Conservation (phyloP, 2,888 invertebrate genomes). For the Eupithecia dodoneata region DNA sequence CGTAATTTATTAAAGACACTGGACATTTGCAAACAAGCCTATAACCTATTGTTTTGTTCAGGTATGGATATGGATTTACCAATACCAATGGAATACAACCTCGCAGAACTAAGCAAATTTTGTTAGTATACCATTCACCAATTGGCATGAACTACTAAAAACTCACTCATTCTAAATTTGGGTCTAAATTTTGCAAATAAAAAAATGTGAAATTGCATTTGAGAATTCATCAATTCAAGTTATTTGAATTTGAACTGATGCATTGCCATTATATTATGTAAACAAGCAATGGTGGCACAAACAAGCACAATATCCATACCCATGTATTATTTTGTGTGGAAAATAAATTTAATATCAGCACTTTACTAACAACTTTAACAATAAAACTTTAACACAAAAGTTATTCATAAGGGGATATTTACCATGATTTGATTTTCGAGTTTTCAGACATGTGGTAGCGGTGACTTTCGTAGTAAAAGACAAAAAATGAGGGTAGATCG, state of each 20-base stretch:
- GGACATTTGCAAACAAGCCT: background rate
- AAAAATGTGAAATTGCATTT: background rate
- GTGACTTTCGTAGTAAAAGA: too few species aligned
- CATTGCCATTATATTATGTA: background rate
- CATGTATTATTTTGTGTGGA: background rate
- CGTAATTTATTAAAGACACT: background rate
- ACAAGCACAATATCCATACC: background rate
- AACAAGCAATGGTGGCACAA: background rate
- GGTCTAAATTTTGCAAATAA: background rate
- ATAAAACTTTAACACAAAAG: background rate
- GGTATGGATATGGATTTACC: slow-evolving; percentile 76
- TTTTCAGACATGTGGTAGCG: too few species aligned
- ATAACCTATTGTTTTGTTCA: slow-evolving; percentile 49
- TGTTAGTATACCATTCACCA: slow-evolving; percentile 70
- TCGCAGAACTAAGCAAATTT: slow-evolving; percentile 74
- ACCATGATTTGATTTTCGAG: too few species aligned
- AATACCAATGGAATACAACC: slow-evolving; percentile 75
- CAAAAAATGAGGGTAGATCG: too few species aligned
- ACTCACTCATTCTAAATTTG: slow-evolving; percentile 51
- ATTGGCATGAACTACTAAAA: slow-evolving; percentile 59
- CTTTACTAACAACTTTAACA: background rate
- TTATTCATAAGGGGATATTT: too few species aligned
- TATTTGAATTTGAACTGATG: background rate
- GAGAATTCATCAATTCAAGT: background rate
- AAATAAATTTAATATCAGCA: background rate